Evolutionary conservation across 2,797 vertebrate species (phyloP).

Genomic region (Sitta carolinensis): DNA sequence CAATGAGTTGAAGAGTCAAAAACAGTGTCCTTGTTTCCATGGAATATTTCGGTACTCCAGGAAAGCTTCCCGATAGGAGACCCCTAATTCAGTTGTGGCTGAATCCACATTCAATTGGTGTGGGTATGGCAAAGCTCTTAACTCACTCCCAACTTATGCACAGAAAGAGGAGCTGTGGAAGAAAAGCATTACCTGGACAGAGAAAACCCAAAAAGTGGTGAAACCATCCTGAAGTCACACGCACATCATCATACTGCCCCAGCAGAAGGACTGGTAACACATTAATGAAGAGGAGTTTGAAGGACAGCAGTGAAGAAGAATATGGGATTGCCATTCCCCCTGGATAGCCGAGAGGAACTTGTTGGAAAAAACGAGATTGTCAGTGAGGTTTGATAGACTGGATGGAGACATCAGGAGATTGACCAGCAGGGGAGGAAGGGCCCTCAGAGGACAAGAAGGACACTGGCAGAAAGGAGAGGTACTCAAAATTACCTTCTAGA

Average conservation of each 20-base stretch:
- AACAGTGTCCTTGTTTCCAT: neutral
- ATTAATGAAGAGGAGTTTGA: neutral
- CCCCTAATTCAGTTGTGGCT: neutral
- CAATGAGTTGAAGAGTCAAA: neutral
- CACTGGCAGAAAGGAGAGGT: rapidly evolving
- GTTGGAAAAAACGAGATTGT: neutral
- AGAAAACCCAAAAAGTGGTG: neutral
- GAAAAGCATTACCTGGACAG: neutral
- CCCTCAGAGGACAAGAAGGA: neutral
- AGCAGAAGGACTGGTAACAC: neutral
- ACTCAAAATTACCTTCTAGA: neutral
- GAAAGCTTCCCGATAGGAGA: neutral
- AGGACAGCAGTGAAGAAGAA: neutral
- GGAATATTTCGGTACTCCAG: neutral
- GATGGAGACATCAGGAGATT: rapidly evolving
- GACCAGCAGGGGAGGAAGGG: neutral
- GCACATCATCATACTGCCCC: neutral
- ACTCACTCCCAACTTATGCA: neutral
- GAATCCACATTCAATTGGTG: rapidly evolving
- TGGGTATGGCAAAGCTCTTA: neutral
- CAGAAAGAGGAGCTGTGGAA: neutral
- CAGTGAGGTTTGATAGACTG: neutral
- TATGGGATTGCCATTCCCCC: neutral
- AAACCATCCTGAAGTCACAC: neutral
- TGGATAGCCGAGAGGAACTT: neutral